Evolutionary conservation across 2,888 invertebrate genomes (phyloP).

Genomic region (Imbricaverruca yamaguchii): DNA sequence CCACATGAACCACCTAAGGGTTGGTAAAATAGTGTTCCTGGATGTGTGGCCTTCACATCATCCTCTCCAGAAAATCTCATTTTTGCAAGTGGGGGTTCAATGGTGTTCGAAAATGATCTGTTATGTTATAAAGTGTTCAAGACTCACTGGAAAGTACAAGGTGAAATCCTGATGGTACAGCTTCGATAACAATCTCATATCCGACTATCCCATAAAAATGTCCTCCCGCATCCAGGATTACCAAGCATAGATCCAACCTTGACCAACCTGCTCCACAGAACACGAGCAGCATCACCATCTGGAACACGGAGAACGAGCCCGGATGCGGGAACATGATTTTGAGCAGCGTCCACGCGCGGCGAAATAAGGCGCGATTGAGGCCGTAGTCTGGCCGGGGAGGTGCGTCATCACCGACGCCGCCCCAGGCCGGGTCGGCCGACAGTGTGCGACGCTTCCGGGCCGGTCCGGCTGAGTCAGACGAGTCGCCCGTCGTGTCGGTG

Average conservation of each 20-base stretch:
- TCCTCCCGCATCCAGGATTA: too few species aligned
- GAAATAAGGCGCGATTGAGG: constrained; percentile 28
- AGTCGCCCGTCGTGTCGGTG: neutral
- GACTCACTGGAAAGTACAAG: too few species aligned
- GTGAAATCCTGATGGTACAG: too few species aligned
- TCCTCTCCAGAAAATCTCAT: too few species aligned
- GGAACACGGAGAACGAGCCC: constrained; percentile 25
- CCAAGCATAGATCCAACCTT: neutral
- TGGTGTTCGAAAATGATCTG: too few species aligned
- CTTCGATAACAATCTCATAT: too few species aligned
- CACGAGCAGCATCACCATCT: neutral
- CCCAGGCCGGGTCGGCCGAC: neutral
- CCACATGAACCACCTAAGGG: too few species aligned
- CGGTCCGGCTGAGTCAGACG: neutral
- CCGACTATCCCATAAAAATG: too few species aligned
- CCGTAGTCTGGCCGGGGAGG: constrained; percentile 10
- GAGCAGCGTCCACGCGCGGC: constrained; percentile 26
- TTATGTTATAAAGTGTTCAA: too few species aligned
- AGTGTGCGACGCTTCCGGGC: neutral
- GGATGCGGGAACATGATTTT: constrained; percentile 29
- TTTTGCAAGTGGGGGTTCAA: too few species aligned
- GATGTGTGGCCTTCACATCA: too few species aligned
- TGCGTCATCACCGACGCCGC: neutral
- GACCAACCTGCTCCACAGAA: neutral
- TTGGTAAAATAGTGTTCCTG: too few species aligned